phyloP scores from a whole-genome alignment of 2,888 invertebrate species.

The Watsonalla binaria region DNA sequence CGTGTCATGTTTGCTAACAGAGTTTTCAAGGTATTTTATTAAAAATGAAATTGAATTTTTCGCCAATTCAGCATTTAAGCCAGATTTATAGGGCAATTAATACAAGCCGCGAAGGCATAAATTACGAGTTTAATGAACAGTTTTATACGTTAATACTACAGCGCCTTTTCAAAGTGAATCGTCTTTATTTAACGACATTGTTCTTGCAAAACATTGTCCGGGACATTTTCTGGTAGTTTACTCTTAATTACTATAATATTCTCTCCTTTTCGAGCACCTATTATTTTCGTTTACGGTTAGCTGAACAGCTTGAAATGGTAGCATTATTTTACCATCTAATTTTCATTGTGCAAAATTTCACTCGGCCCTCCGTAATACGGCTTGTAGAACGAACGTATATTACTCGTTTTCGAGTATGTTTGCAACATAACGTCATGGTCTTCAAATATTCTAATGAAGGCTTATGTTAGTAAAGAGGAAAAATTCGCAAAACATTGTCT shows the following conservation, averaged over 20 bases:
- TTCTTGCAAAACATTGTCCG: slow-evolving; percentile 47
- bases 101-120: slow-evolving; percentile 47
- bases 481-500: slow-evolving; percentile 28
- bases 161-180: slow-evolving; percentile 23
- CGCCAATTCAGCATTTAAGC: slow-evolving; percentile 28
- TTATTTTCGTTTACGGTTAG: slow-evolving; percentile 61
- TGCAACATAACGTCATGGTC: slow-evolving; percentile 37
- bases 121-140: slow-evolving; percentile 44
- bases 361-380: slow-evolving; percentile 27
- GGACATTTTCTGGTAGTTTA: slow-evolving; percentile 57
- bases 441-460: slow-evolving; percentile 42
- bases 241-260: slow-evolving; percentile 61
- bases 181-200: slow-evolving; percentile 44
- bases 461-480: slow-evolving; percentile 22
- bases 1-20: slow-evolving; percentile 15
- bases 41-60: slow-evolving; percentile 16
- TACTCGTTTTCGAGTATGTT: slow-evolving; percentile 29
- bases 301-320: slow-evolving; percentile 50
- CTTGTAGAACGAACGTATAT: slow-evolving; percentile 25
- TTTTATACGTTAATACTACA: slow-evolving; percentile 29
- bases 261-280: slow-evolving; percentile 40
- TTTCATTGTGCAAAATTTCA: slow-evolving; percentile 53
- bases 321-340: slow-evolving; percentile 50
- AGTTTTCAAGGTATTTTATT: slow-evolving; percentile 3
- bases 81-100: slow-evolving; percentile 46